These are phyloP conservation scores for Megaustenia siamemsis DNA, from an alignment of 2,888 invertebrate species.

Conservation along the genomic window DNA sequence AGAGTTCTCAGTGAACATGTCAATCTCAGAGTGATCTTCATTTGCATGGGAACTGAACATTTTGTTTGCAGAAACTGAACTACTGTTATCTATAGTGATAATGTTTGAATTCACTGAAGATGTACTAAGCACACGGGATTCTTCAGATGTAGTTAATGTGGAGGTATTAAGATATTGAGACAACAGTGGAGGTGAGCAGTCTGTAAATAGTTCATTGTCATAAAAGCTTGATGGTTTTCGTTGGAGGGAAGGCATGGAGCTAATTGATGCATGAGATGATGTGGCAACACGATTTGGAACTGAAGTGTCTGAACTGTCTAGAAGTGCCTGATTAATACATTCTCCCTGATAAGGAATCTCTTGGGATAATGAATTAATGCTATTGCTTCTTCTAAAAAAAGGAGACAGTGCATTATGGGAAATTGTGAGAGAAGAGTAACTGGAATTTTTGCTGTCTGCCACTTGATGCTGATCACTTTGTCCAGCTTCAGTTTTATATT, in stretches of 20 bases:
- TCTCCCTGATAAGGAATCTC: slow-evolving; percentile 17
- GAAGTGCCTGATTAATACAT: background rate
- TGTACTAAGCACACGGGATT: background rate
- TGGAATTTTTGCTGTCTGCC: background rate
- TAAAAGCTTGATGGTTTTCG: background rate
- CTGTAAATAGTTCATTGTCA: background rate
- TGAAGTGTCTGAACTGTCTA: background rate
- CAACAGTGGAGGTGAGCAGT: slow-evolving; percentile 9
- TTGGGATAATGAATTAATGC: background rate
- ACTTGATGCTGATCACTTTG: background rate
- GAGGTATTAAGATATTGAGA: background rate
- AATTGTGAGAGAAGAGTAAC: background rate
- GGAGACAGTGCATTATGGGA: background rate
- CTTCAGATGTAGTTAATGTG: background rate
- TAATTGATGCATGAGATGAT: background rate
- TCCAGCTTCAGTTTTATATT: background rate
- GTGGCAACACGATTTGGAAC: background rate
- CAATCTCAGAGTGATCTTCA: background rate
- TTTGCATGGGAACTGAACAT: background rate
- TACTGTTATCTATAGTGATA: background rate
- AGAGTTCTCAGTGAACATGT: slow-evolving; percentile 7
- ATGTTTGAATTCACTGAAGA: background rate
- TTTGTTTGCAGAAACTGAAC: background rate
- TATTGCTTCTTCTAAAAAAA: background rate
- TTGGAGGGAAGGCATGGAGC: slow-evolving; percentile 26